These are phyloP conservation scores for Anabacerthia variegaticeps DNA, from an alignment of 2,797 vertebrate species.

Conservation along the genomic window DNA sequence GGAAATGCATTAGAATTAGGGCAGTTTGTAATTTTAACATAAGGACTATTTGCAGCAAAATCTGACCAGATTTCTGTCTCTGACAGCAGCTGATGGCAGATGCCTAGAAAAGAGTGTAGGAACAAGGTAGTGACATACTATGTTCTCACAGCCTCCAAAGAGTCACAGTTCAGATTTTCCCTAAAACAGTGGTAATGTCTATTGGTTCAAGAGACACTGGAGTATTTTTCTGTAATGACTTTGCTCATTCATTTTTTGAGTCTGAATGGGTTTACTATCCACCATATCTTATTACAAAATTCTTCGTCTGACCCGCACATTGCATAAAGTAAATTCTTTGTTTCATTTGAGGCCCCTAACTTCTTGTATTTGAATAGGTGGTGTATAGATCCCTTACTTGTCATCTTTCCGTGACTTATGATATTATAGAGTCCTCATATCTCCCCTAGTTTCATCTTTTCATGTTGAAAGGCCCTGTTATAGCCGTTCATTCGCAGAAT, in stretches of 20 bases:
- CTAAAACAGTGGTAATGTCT: background rate
- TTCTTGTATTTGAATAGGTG: background rate
- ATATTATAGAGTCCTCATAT: background rate
- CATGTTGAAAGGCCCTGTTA: background rate
- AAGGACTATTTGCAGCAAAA: background rate
- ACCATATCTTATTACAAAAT: background rate
- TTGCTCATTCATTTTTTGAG: background rate
- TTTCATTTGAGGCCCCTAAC: background rate
- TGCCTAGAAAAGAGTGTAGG: background rate
- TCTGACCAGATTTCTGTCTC: background rate
- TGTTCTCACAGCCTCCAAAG: background rate
- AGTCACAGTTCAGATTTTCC: background rate
- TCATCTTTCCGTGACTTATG: background rate
- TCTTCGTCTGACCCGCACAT: background rate
- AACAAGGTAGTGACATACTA: background rate
- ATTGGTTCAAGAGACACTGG: background rate
- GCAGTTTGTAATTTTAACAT: background rate
- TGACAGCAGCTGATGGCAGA: background rate
- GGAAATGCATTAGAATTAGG: background rate
- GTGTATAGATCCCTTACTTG: background rate
- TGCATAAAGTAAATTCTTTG: background rate
- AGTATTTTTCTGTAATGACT: background rate
- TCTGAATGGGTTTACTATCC: background rate
- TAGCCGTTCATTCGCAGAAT: background rate
- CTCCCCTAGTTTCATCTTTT: background rate